Conservation (phyloP, 2,113 vertebrate genomes). For the Carlito syrichta region DNA sequence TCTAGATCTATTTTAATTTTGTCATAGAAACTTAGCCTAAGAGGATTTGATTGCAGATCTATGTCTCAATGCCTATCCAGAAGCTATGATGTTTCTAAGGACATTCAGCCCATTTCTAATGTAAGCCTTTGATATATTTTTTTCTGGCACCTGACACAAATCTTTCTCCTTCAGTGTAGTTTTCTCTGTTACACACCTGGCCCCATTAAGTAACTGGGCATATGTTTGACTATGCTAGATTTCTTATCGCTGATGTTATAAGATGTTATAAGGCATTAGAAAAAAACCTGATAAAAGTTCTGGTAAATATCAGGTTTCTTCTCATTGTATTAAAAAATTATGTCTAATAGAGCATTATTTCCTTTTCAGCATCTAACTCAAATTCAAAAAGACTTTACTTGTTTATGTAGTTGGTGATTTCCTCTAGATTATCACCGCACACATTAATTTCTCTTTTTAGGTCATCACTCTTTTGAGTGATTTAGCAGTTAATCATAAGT, state of each 20-base stretch:
- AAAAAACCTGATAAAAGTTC: background rate
- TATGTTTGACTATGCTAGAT: background rate
- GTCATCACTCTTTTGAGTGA: background rate
- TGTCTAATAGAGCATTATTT: background rate
- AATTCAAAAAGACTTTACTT: background rate
- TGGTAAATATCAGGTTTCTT: background rate
- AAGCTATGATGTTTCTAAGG: background rate
- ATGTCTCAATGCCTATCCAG: accelerated
- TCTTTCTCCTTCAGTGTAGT: background rate
- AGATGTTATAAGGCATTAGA: background rate
- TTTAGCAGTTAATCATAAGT: conserved; percentile 9
- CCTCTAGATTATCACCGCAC: background rate
- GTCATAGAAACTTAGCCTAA: background rate
- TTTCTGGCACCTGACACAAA: background rate
- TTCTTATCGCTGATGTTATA: background rate
- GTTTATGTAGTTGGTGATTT: background rate
- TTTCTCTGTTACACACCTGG: background rate
- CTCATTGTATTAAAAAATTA: background rate
- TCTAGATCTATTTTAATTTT: background rate
- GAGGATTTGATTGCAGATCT: background rate
- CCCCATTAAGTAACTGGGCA: background rate
- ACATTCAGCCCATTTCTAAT: background rate
- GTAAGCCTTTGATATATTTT: background rate
- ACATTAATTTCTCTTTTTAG: background rate
- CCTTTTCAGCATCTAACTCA: background rate